These are phyloP conservation scores for Cataglyphis hispanica DNA, from an alignment of 1,140 invertebrate genomes.

Conservation along the genomic window DNA sequence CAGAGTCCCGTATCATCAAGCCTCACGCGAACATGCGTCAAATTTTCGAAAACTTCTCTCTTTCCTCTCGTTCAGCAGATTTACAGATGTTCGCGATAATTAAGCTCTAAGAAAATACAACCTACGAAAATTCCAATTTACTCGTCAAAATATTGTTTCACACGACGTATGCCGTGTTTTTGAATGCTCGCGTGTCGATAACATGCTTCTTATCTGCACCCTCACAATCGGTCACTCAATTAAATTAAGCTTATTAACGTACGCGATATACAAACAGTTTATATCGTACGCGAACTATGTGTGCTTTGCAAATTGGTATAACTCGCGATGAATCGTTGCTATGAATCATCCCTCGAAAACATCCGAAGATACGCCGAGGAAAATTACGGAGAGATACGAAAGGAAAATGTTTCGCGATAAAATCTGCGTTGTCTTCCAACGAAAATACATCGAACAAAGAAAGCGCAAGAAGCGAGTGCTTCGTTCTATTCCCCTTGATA, in stretches of 20 bases:
- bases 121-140: neutral
- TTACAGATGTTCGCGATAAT: neutral
- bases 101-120: neutral
- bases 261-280: neutral
- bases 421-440: neutral
- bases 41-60: neutral
- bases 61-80: neutral
- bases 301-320: neutral
- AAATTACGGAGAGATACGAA: neutral
- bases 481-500: slow-evolving; percentile 21
- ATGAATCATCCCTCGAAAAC: neutral
- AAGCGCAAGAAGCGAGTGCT: slow-evolving; percentile 35
- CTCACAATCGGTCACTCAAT: slow-evolving; percentile 26
- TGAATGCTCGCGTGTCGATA: slow-evolving; percentile 33
- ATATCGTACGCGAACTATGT: neutral
- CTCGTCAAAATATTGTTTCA: slow-evolving; percentile 19
- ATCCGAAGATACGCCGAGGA: neutral
- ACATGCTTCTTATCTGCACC: slow-evolving; percentile 17
- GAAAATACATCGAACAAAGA: slow-evolving; percentile 32
- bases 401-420: slow-evolving; percentile 18
- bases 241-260: slow-evolving; percentile 55
- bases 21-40: neutral
- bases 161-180: slow-evolving; percentile 23
- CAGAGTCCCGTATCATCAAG: neutral
- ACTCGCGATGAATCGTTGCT: neutral